These are phyloP conservation scores for Recurvirostra avosetta DNA, from an alignment of 2,113 vertebrate genomes.

Conservation along the genomic window DNA sequence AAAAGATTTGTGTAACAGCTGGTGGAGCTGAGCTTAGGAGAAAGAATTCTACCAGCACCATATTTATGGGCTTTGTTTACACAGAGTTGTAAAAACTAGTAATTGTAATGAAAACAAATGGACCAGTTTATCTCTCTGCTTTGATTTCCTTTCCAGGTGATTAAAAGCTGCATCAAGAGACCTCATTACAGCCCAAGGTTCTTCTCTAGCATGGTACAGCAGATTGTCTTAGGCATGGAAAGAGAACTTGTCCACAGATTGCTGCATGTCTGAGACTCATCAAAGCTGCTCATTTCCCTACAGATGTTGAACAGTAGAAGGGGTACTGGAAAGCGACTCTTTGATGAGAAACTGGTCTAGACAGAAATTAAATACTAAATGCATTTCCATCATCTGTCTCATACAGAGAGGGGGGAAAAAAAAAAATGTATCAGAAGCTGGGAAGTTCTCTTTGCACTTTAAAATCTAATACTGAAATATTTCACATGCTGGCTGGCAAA, in stretches of 20 bases:
- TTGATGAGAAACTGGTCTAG: not conserved
- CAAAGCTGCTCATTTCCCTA: not conserved
- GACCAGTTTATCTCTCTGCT: conserved; percentile 14
- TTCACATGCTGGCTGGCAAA: not conserved
- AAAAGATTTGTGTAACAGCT: conserved; percentile 22
- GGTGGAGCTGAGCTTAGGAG: not conserved
- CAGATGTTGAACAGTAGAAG: not conserved
- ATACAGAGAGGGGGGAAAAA: fast-evolving
- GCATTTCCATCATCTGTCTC: not conserved
- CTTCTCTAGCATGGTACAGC: not conserved
- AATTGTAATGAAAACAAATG: conserved; percentile 63
- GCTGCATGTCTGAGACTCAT: not conserved
- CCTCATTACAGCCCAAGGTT: not conserved
- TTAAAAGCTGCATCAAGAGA: conserved; percentile 7
- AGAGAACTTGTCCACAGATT: not conserved
- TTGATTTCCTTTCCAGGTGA: conserved; percentile 49
- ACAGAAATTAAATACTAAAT: not conserved
- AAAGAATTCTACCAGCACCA: not conserved
- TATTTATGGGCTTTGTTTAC: conserved; percentile 43
- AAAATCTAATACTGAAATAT: not conserved
- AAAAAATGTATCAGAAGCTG: not conserved
- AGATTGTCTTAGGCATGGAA: not conserved
- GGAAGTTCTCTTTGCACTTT: not conserved
- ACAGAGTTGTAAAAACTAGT: conserved; percentile 42
- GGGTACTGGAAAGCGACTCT: not conserved